Evolutionary conservation across 2,888 invertebrate genomes (phyloP).

Genomic region (Chirona hameri): DNA sequence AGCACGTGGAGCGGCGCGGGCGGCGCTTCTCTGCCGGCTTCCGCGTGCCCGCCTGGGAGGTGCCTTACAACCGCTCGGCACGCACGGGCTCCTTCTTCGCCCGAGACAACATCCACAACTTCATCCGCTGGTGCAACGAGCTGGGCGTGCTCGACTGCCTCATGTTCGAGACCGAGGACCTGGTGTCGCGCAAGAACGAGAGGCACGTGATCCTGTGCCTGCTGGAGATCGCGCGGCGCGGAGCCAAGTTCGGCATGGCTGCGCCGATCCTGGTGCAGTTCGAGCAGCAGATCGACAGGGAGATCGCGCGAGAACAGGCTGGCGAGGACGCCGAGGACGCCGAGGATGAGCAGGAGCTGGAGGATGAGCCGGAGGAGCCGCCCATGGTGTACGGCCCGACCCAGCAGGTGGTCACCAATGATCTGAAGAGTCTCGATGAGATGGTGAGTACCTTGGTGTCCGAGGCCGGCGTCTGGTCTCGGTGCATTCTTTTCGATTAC

Average conservation of each 20-base stretch:
- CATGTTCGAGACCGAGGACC: conserved; percentile 92
- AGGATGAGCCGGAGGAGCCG: conserved; percentile 44
- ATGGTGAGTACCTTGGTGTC: conserved; percentile 64
- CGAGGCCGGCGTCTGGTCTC: conserved; percentile 44
- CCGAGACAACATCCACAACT: conserved; percentile 93
- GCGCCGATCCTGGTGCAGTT: conserved; percentile 87
- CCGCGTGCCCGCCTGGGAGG: conserved; percentile 37
- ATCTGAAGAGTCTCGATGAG: conserved; percentile 90
- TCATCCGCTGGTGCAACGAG: conserved; percentile 78
- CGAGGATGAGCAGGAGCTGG: conserved; percentile 8
- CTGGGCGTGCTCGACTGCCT: conserved; percentile 84
- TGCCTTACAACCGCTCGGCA: conserved; percentile 36
- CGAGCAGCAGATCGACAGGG: conserved; percentile 88
- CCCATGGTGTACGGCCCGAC: conserved; percentile 61
- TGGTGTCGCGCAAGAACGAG: conserved; percentile 92
- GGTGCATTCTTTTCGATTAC: too few relatives aligned
- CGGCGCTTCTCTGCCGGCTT: conserved; percentile 34
- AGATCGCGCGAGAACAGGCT: conserved; percentile 49
- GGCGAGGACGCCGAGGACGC: conserved; percentile 53
- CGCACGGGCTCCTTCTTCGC: conserved; percentile 57
- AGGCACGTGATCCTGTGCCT: conserved; percentile 92
- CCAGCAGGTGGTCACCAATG: conserved; percentile 86
- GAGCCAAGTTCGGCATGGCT: conserved; percentile 75
- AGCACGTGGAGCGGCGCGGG: conserved; percentile 55
- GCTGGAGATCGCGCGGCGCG: conserved; percentile 86